phyloP scores from a whole-genome alignment of 2,797 vertebrate genomes.

The Loriculus beryllinus region DNA sequence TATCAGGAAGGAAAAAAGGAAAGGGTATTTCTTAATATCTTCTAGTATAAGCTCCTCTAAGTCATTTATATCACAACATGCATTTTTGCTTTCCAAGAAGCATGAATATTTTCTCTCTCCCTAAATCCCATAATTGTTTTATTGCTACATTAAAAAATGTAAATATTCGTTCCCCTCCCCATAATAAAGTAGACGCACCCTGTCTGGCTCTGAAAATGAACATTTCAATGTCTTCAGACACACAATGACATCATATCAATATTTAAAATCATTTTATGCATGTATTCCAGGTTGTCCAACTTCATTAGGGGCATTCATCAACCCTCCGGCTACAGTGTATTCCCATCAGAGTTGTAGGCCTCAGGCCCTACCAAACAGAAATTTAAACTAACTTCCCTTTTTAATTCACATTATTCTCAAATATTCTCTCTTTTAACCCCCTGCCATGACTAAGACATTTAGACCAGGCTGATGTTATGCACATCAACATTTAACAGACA shows the following conservation, averaged over 20 bases:
- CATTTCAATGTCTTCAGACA: slow-evolving; percentile 90
- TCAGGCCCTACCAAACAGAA: slow-evolving; percentile 84
- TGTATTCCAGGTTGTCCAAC: slow-evolving; percentile 97
- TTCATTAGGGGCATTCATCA: slow-evolving; percentile 98
- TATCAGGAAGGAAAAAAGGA: slow-evolving; percentile 16
- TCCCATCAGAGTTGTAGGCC: slow-evolving; percentile 82
- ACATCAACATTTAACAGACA: slow-evolving; percentile 53
- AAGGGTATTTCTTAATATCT: slow-evolving; percentile 17
- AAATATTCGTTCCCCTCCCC: slow-evolving; percentile 79
- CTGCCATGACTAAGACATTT: slow-evolving; percentile 72
- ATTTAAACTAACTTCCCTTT: slow-evolving; percentile 83
- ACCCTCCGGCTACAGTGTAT: slow-evolving; percentile 84
- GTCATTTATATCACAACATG: neutral
- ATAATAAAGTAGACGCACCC: slow-evolving; percentile 82
- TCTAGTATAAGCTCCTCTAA: neutral
- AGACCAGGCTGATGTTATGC: slow-evolving; percentile 51
- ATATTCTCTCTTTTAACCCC: slow-evolving; percentile 70
- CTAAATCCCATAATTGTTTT: slow-evolving; percentile 69
- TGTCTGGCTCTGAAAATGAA: slow-evolving; percentile 92
- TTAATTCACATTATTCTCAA: slow-evolving; percentile 80
- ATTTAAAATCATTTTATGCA: slow-evolving; percentile 99
- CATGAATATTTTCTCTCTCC: slow-evolving; percentile 11
- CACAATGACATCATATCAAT: slow-evolving; percentile 94
- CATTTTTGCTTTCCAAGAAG: slow-evolving; percentile 8
- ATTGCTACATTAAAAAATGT: slow-evolving; percentile 80